phyloP scores from a whole-genome alignment of 2,113 vertebrate genomes.

The Mus spicilegus region DNA sequence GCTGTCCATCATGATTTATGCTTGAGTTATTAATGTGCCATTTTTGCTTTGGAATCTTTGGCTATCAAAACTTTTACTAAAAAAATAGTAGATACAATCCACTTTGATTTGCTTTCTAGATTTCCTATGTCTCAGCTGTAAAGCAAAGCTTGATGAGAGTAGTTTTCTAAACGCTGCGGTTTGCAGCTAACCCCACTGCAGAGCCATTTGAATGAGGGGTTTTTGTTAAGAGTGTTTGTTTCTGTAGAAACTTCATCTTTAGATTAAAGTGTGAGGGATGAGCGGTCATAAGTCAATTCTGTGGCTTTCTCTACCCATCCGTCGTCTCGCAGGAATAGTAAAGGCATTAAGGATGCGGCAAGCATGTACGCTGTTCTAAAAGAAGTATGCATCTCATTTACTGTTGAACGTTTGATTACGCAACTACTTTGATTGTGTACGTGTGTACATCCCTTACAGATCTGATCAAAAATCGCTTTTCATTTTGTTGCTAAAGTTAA shows the following conservation, averaged over 20 bases:
- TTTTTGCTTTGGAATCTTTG: slow-evolving; percentile 82
- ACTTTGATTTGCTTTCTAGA: slow-evolving; percentile 67
- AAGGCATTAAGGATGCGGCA: slow-evolving; percentile 76
- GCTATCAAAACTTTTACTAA: slow-evolving; percentile 65
- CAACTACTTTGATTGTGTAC: slow-evolving; percentile 75
- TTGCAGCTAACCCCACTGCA: slow-evolving; percentile 65
- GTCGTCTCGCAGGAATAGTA: slow-evolving; percentile 80
- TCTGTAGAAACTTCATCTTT: slow-evolving; percentile 72
- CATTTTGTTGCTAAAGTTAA: slow-evolving; percentile 82
- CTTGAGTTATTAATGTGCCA: slow-evolving; percentile 78
- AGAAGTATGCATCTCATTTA: slow-evolving; percentile 85
- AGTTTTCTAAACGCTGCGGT: slow-evolving; percentile 70
- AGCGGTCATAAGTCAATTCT: slow-evolving; percentile 64
- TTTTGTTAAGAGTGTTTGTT: slow-evolving; percentile 65
- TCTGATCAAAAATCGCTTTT: slow-evolving; percentile 84
- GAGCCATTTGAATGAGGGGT: slow-evolving; percentile 56
- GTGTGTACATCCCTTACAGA: slow-evolving; percentile 68
- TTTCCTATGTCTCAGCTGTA: slow-evolving; percentile 48
- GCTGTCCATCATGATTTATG: slow-evolving; percentile 75
- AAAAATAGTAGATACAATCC: slow-evolving; percentile 54
- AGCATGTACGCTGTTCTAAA: slow-evolving; percentile 79
- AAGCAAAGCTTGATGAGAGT: slow-evolving; percentile 65
- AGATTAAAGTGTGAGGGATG: slow-evolving; percentile 70
- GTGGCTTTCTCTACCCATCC: slow-evolving; percentile 22
- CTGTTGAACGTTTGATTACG: slow-evolving; percentile 79